A percentile compares a stretch with the other conserved stretches of the same genome.
These are phyloP conservation scores for Calcarius lapponicus DNA, from an alignment of 2,797 vertebrate genomes.

Conservation along the genomic window DNA sequence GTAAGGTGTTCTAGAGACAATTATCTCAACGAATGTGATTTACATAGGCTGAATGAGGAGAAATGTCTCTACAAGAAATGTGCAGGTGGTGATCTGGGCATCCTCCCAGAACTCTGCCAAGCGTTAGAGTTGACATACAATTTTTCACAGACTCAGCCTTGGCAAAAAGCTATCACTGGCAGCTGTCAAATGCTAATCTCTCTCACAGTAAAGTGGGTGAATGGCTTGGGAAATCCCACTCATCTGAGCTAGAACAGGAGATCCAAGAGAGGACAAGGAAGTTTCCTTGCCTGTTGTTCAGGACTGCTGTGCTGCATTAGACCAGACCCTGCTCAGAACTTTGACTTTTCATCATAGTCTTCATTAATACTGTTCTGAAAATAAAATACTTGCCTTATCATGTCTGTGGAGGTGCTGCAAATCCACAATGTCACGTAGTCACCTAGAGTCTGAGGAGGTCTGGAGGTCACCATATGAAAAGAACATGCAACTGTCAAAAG, in stretches of 20 bases:
- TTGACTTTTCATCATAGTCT: not conserved
- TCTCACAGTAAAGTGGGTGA: not conserved
- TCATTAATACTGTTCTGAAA: not conserved
- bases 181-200: conserved; percentile 45
- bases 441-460: not conserved
- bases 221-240: conserved; percentile 30
- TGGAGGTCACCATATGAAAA: not conserved
- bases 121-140: not conserved
- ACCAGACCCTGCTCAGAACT: not conserved
- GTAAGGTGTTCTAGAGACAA: not conserved
- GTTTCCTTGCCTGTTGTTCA: not conserved
- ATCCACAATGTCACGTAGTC: not conserved
- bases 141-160: conserved; percentile 31
- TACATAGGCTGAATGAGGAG: not conserved
- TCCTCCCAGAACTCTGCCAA: conserved; percentile 19
- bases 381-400: not conserved
- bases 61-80: not conserved
- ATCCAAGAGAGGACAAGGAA: not conserved
- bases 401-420: not conserved
- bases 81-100: conserved; percentile 43
- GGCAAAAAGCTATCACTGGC: conserved; percentile 3
- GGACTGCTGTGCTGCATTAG: not conserved
- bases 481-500: not conserved
- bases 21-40: not conserved
- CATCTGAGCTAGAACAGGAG: not conserved